A percentile compares a stretch with the other conserved stretches of the same genome.
phyloP scores from a whole-genome alignment of 2,888 invertebrate species.

The Chloroclysta siterata region DNA sequence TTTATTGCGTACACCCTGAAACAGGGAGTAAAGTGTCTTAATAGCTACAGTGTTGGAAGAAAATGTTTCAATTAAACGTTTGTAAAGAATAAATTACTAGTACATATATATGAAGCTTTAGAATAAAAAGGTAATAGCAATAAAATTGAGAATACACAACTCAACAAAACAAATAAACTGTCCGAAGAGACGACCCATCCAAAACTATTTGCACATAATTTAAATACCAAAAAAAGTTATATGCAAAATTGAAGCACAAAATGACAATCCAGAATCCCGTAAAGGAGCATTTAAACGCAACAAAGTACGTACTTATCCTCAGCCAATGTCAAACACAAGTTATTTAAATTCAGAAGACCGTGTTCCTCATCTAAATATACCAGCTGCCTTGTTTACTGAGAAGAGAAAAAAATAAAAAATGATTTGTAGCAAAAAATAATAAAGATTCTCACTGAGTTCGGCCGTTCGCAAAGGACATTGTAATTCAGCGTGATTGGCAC shows the following conservation, averaged over 20 bases:
- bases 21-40: constrained; percentile 56
- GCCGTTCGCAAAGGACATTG: constrained; percentile 81
- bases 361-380: constrained; percentile 77
- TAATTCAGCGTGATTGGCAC: constrained; percentile 85
- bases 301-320: constrained; percentile 42
- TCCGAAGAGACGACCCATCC: constrained; percentile 14
- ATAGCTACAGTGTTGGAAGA: constrained; percentile 57
- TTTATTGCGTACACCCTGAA: constrained; percentile 74
- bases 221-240: constrained; percentile 25
- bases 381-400: constrained; percentile 74
- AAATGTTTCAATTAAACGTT: constrained; percentile 61
- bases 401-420: constrained; percentile 70
- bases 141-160: constrained; percentile 3
- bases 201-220: constrained; percentile 29
- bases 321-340: constrained; percentile 62
- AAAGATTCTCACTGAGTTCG: constrained; percentile 77
- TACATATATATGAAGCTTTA: background rate
- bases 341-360: constrained; percentile 73
- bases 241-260: constrained; percentile 29
- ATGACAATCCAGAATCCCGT: constrained; percentile 34
- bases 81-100: constrained; percentile 4
- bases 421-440: constrained; percentile 77
- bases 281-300: constrained; percentile 37
- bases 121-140: background rate
- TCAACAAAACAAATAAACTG: constrained; percentile 11